Evolutionary conservation across 2,888 invertebrate species (phyloP), one percentile per base, ranked within the genome.

Genomic region (Rambutsinella grinnellia): DNA sequence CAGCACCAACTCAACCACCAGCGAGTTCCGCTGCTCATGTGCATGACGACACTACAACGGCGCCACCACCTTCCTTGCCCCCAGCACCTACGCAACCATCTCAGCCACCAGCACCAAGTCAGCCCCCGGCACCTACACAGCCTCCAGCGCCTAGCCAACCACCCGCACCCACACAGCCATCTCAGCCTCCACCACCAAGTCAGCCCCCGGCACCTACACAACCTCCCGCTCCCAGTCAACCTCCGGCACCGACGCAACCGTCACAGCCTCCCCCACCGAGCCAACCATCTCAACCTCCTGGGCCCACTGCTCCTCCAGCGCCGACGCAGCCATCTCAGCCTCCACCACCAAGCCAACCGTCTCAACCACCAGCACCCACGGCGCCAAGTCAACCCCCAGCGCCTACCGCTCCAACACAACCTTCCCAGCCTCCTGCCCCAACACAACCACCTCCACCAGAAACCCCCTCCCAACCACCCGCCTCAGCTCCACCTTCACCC

Each of bases 161-260:
- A 24, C 23, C 66, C 0, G 74, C 79, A 3, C 66, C 75, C 10
- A 75, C 78, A 17, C 62, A 69, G 15, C 17, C 49, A n/a, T 47
- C 26, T 6, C 57, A 66, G 1, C 72, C 78, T 21, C 28, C 69
- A 19, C 19, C 28, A 21, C 47, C 51, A 15, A 61, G 60, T 15
- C 5, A 36, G 6, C 60, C 26, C 3, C 19, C 36, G 1, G 13
- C 56, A 10, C 66, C 66, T 17, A 24, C 53, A 51, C 17, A 63
- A 1, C 74, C 74, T 5, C 56, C 69, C 13, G 13, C 61, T 3
- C 53, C 57, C 46, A 51, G 60, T 2, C 46, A 61, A 23, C 1
- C n/a, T 19, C 1, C 51, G 3, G 8, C 53, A 26, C 44, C 21
- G 47, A 53, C 67, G 8, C 10, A 46, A n/a, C 24, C 13, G 1